Evolutionary conservation across 2,888 invertebrate species (phyloP).

Genomic region (Mythimna vitellina): DNA sequence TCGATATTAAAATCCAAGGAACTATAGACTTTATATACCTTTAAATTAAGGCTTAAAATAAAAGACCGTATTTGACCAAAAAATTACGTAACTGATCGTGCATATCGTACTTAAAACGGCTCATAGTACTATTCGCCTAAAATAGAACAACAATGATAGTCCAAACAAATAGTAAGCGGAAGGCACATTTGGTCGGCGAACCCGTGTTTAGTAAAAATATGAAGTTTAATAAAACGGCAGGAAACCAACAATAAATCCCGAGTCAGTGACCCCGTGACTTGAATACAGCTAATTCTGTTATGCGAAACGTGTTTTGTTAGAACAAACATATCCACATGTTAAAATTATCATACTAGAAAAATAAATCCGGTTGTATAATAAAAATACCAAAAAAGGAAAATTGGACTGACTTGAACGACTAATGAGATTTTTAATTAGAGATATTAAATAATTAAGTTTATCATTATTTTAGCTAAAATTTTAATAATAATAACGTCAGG

Average conservation of each 20-base stretch:
- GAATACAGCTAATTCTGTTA: slow-evolving; percentile 81
- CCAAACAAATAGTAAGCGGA: slow-evolving; percentile 67
- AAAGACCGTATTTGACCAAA: neutral
- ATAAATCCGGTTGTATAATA: slow-evolving; percentile 35
- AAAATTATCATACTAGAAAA: slow-evolving; percentile 52
- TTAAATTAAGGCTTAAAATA: slow-evolving; percentile 8
- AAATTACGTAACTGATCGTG: slow-evolving; percentile 55
- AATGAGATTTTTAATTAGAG: slow-evolving; percentile 38
- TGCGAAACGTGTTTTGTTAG: slow-evolving; percentile 75
- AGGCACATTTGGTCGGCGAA: slow-evolving; percentile 70
- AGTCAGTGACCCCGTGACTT: slow-evolving; percentile 86
- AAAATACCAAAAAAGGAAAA: slow-evolving; percentile 30
- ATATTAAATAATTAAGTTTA: slow-evolving; percentile 36
- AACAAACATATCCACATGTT: slow-evolving; percentile 54
- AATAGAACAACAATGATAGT: slow-evolving; percentile 59
- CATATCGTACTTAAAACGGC: slow-evolving; percentile 40
- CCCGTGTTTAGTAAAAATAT: slow-evolving; percentile 77
- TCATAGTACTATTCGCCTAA: slow-evolving; percentile 43
- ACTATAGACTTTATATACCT: slow-evolving; percentile 36
- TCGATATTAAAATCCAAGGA: slow-evolving; percentile 3
- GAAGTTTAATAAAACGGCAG: slow-evolving; percentile 82
- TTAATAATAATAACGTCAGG: slow-evolving; percentile 60
- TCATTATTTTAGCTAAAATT: slow-evolving; percentile 40
- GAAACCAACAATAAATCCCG: slow-evolving; percentile 85
- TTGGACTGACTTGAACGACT: slow-evolving; percentile 14